Conservation (phyloP, 2,113 vertebrate species). For the Hippocampus guttulatus region DNA sequence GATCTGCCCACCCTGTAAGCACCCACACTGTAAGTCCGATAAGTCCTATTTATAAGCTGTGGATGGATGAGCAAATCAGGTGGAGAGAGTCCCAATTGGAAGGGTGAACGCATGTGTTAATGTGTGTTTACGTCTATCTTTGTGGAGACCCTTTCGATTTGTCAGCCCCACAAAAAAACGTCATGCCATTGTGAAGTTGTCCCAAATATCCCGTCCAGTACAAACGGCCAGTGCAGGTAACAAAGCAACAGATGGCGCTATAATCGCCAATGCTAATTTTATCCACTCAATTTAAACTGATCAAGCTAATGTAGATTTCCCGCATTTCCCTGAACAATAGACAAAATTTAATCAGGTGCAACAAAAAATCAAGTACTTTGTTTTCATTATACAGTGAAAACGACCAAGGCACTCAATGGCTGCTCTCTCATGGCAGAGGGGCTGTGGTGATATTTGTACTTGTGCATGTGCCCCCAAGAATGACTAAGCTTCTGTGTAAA, state of each 20-base stretch:
- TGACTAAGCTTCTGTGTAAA: not conserved
- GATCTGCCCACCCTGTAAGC: slow-evolving; percentile 41
- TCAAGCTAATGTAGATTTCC: too few species aligned
- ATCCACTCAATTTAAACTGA: not conserved
- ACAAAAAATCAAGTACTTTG: too few species aligned
- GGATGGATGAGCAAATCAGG: slow-evolving; percentile 72
- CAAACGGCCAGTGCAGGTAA: not conserved
- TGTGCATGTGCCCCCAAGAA: not conserved
- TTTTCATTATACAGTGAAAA: not conserved
- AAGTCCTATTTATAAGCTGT: slow-evolving; percentile 76
- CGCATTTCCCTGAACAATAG: too few species aligned
- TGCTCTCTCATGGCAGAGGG: not conserved
- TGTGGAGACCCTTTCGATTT: not conserved
- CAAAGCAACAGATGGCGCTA: not conserved
- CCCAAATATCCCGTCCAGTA: not conserved
- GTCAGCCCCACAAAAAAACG: not conserved
- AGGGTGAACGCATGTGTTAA: slow-evolving; percentile 38
- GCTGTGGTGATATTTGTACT: not conserved
- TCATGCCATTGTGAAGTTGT: not conserved
- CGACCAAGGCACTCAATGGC: not conserved
- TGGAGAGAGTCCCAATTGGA: slow-evolving; percentile 57
- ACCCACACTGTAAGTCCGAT: slow-evolving; percentile 54
- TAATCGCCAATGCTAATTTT: not conserved
- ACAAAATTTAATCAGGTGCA: too few species aligned
- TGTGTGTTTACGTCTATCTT: slow-evolving; percentile 15